phyloP scores from a whole-genome alignment of 2,888 invertebrate species.

The Oligia fasciuncula region DNA sequence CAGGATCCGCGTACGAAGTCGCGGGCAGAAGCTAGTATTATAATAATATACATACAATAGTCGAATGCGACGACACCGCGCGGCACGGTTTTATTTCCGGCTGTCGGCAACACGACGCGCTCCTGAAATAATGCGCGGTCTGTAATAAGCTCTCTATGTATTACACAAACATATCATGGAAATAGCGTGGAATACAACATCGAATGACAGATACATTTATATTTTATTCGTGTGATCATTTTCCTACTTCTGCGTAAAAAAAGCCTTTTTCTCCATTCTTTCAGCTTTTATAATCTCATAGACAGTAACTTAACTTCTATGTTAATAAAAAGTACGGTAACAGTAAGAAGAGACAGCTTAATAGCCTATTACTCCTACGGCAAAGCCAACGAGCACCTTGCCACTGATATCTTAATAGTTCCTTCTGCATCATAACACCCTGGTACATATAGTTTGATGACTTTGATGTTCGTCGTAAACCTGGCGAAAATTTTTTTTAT shows the following conservation, averaged over 20 bases:
- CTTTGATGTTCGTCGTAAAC: constrained; percentile 66
- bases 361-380: not conserved
- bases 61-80: constrained; percentile 44
- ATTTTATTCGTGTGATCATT: not conserved
- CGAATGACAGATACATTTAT: not conserved
- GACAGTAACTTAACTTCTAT: not conserved
- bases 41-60: not conserved
- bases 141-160: constrained; percentile 47
- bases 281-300: not conserved
- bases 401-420: constrained; percentile 56
- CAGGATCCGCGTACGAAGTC: no score
- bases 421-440: constrained; percentile 59
- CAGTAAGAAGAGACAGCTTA: not conserved
- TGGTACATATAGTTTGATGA: constrained; percentile 66
- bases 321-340: not conserved
- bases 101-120: constrained; percentile 56
- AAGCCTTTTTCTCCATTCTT: not conserved
- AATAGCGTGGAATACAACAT: not conserved
- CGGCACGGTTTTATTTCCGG: constrained; percentile 62
- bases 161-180: constrained; percentile 12
- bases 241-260: not conserved
- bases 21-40: no score
- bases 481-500: constrained; percentile 63
- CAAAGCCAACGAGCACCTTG: constrained; percentile 39
- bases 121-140: constrained; percentile 49